These are phyloP conservation scores for Anneissia japonica DNA, from an alignment of 35 echinoderm and acorn worm species.

Conservation along the genomic window DNA sequence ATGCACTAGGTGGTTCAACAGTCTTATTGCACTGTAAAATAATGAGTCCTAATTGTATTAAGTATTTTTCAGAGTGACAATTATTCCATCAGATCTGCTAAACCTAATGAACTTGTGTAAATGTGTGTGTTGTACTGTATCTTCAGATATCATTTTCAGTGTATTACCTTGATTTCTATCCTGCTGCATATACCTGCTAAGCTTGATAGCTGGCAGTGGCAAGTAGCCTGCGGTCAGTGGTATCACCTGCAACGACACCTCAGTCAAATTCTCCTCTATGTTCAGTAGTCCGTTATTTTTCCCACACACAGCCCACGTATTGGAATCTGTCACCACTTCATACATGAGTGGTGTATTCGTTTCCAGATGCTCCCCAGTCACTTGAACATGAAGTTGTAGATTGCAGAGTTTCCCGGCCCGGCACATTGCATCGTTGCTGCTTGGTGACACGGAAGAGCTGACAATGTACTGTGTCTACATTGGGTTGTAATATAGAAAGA, in stretches of 20 bases:
- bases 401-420: slow-evolving; percentile 73
- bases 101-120: too few relatives aligned
- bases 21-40: too few relatives aligned
- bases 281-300: slow-evolving; percentile 64
- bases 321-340: slow-evolving; percentile 58
- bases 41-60: too few relatives aligned
- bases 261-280: slow-evolving; percentile 35
- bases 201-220: slow-evolving; percentile 67
- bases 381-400: slow-evolving; percentile 57
- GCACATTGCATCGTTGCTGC: slow-evolving; percentile 54
- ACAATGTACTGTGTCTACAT: slow-evolving; percentile 73
- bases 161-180: neutral
- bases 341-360: slow-evolving; percentile 51
- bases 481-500: neutral
- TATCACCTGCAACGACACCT: slow-evolving; percentile 72
- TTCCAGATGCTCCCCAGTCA: neutral
- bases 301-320: slow-evolving; percentile 91
- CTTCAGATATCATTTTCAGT: neutral
- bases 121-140: too few relatives aligned
- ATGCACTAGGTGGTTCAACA: too few relatives aligned
- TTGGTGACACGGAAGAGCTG: slow-evolving; percentile 57
- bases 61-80: too few relatives aligned
- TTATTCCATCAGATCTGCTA: too few relatives aligned
- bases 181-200: slow-evolving; percentile 55
- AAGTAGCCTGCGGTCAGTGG: slow-evolving; percentile 74